These are phyloP conservation scores for Cottus gobio DNA, from an alignment of 2,113 vertebrate species.

Conservation along the genomic window DNA sequence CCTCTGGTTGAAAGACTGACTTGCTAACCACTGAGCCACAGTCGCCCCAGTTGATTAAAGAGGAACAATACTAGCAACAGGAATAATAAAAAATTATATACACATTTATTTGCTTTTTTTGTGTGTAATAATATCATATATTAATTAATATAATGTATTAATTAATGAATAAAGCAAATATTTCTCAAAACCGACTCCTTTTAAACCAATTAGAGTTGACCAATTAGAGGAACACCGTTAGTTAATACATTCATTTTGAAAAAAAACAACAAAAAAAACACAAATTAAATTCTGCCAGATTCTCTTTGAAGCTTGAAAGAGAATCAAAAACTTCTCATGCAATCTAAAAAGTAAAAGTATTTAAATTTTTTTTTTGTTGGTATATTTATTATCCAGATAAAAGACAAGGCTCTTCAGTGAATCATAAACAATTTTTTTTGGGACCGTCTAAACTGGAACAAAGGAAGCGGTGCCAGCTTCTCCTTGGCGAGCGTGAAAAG, in stretches of 20 bases:
- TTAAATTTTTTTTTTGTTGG: too few relatives aligned
- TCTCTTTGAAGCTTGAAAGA: conserved; percentile 20
- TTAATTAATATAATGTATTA: too few relatives aligned
- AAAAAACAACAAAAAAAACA: neutral
- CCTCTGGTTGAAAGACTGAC: too few relatives aligned
- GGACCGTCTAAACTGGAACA: neutral
- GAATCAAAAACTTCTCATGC: conserved; percentile 37
- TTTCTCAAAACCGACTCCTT: neutral
- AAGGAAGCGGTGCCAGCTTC: neutral
- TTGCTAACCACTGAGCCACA: too few relatives aligned
- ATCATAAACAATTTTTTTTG: conserved; percentile 3
- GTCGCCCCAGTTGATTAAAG: neutral
- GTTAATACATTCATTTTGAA: neutral
- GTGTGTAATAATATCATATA: too few relatives aligned
- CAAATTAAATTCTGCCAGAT: neutral
- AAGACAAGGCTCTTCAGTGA: neutral
- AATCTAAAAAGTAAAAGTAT: conserved; percentile 1
- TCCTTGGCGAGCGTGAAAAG: conserved; percentile 6
- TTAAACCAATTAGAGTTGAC: neutral
- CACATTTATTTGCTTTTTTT: neutral
- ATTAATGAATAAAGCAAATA: neutral
- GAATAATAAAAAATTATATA: neutral
- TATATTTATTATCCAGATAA: neutral
- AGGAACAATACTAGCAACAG: neutral
- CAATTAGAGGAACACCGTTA: neutral